Base-by-base conservation (phyloP, 2,797 vertebrate genomes). In the Miichthys miiuy region DNA sequence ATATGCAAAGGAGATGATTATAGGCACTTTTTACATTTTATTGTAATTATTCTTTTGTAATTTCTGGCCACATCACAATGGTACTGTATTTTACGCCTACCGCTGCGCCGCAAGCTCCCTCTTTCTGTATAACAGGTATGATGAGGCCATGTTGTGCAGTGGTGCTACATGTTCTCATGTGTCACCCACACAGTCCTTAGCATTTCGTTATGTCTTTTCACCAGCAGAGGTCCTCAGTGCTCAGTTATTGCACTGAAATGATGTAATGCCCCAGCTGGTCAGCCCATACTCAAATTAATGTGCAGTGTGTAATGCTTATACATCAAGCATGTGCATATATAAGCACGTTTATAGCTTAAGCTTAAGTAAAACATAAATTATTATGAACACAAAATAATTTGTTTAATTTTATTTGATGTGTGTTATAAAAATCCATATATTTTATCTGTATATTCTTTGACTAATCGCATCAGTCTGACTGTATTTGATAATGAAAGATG, bases 161-260 rank as follows among this genome's bases (percentile, higher is more conserved):
- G 80, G 85, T 80, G 77, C 77, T 63, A 42, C 3, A 69, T 67
- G 21, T 52, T 27, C 84, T 84, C 27, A 30, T 30, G 77, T 74
- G 69, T 84, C 87, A 71, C 55, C 58, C 52, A 6, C 66, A 52
- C 27, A 61, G 68, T 71, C 21, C 77, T 23, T 3, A 61, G 46
- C 18, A 21, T 70, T 21, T 65, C 50, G 57, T 68, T 54, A 4
- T 86, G 60, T 21, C 2, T 63, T 58, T 82, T 77, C 86, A 83
- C 93, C 93, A 93, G 90, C 89, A 94, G 93, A 89, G 88, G 91
- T 61, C 89, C 86, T 81, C 77, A 79, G 46, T 76, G 75, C 69
- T 72, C 60, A 69, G 54, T 17, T 61, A 38, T 73, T 82, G 63
- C 77, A 79, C 48, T 58, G 52, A 58, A 42, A 82, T 94, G 93